Conservation (phyloP, 2,797 vertebrate genomes). For the Sebastes melanostomus region DNA sequence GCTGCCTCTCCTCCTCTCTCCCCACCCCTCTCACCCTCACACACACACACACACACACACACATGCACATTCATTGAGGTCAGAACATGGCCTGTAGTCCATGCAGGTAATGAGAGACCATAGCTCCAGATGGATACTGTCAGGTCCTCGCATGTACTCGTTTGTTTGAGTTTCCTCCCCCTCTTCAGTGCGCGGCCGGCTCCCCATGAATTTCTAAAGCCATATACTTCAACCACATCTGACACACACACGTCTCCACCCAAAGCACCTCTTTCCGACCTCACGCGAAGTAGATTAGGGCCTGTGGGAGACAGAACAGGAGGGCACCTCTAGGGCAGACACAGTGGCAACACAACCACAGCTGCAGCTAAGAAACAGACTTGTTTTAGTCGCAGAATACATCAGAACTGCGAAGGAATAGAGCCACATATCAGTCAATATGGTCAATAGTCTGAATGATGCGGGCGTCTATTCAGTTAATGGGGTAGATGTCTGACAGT, state of each 20-base stretch:
- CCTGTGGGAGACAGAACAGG: slow-evolving; percentile 12
- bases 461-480: slow-evolving; percentile 24
- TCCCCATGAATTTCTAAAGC: slow-evolving; percentile 15
- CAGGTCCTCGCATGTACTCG: not conserved
- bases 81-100: slow-evolving; percentile 37
- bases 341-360: slow-evolving; percentile 1
- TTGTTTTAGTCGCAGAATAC: not conserved
- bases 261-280: slow-evolving; percentile 27
- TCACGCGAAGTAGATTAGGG: slow-evolving; percentile 34
- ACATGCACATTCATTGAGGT: slow-evolving; percentile 34
- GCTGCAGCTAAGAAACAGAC: not conserved
- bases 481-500: slow-evolving; percentile 19
- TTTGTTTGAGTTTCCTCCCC: slow-evolving; percentile 25
- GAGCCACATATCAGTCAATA: not conserved
- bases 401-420: not conserved
- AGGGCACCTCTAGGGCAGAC: slow-evolving; percentile 22
- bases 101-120: slow-evolving; percentile 62
- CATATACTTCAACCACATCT: slow-evolving; percentile 40
- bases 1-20: slow-evolving; percentile 16
- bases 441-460: not conserved
- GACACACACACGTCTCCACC: slow-evolving; percentile 39
- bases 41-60: not conserved
- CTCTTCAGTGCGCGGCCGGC: slow-evolving; percentile 31
- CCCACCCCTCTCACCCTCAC: not conserved
- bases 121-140: slow-evolving; percentile 17